Conservation (phyloP, 2,888 invertebrate genomes). For the Globia sparganii region DNA sequence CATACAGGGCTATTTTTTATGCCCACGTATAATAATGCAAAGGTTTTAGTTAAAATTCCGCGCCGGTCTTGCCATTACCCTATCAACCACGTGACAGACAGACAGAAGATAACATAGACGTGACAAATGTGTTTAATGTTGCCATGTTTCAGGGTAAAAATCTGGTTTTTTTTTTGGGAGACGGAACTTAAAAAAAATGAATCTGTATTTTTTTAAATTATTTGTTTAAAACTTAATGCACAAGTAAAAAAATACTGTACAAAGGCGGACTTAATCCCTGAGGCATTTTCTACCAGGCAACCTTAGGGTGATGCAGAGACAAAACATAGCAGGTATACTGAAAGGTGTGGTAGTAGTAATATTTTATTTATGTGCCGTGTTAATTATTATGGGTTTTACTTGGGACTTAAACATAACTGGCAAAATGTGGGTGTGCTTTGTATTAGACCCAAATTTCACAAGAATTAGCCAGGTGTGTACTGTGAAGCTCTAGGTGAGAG, state of each 20-base stretch:
- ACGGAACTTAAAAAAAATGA: background rate
- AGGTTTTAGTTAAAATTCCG: conserved; percentile 81
- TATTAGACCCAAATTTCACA: too few relatives aligned
- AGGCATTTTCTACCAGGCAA: background rate
- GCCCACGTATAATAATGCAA: conserved; percentile 52
- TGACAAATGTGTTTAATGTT: conserved; percentile 80
- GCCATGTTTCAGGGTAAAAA: conserved; percentile 54
- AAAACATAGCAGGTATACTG: background rate
- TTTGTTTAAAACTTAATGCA: background rate
- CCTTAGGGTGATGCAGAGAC: background rate
- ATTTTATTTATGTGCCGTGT: background rate
- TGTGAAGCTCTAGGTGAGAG: too few relatives aligned
- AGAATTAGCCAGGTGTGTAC: too few relatives aligned
- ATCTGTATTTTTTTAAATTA: background rate
- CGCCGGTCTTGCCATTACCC: conserved; percentile 78
- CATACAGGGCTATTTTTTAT: conserved; percentile 54
- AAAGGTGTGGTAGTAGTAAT: background rate
- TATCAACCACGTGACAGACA: conserved; percentile 85
- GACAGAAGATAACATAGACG: conserved; percentile 80
- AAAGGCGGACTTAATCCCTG: background rate
- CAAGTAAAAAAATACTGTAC: background rate
- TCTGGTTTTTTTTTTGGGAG: background rate
- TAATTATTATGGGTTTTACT: background rate
- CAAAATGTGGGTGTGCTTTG: background rate
- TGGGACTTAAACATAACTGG: background rate